Conservation (phyloP, 2,888 invertebrate genomes). For the Ypsolopha sequella region DNA sequence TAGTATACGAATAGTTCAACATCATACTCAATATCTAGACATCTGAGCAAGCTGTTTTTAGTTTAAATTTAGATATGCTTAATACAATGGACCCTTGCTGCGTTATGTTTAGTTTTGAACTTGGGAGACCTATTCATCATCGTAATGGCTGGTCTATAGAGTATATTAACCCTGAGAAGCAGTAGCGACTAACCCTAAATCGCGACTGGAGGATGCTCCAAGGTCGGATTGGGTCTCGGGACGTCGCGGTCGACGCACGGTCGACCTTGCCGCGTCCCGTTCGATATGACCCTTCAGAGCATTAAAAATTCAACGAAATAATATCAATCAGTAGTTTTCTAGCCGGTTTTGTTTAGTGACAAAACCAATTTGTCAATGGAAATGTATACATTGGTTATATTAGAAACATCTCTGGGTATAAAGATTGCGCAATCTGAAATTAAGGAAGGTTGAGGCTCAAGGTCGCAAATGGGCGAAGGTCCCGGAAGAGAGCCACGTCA, state of each 20-base stretch:
- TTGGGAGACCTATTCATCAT: constrained; percentile 7
- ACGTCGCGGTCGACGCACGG: constrained; percentile 48
- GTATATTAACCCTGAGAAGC: constrained; percentile 37
- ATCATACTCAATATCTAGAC: too few relatives aligned
- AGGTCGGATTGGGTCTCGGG: constrained; percentile 30
- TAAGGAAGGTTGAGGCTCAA: constrained; percentile 67
- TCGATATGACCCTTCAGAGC: constrained; percentile 16
- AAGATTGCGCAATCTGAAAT: constrained; percentile 53
- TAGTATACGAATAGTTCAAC: too few relatives aligned
- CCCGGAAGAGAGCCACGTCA: constrained; percentile 47
- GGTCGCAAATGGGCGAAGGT: constrained; percentile 61
- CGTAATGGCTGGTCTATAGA: constrained; percentile 12
- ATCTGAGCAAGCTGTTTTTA: too few relatives aligned
- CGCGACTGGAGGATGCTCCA: constrained; percentile 43
- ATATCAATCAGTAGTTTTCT: too few relatives aligned
- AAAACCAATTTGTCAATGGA: too few relatives aligned
- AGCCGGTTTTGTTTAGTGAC: too few relatives aligned
- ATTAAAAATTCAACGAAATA: constrained; percentile 13
- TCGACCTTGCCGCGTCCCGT: constrained; percentile 30
- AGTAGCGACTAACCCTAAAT: constrained; percentile 22
- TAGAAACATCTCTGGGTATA: constrained; percentile 13
- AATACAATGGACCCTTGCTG: too few relatives aligned
- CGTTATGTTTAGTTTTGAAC: neutral
- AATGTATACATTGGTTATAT: neutral
- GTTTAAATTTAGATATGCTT: too few relatives aligned